Conservation (phyloP, 2,797 vertebrate species). For the Emydoidea blandingii region DNA sequence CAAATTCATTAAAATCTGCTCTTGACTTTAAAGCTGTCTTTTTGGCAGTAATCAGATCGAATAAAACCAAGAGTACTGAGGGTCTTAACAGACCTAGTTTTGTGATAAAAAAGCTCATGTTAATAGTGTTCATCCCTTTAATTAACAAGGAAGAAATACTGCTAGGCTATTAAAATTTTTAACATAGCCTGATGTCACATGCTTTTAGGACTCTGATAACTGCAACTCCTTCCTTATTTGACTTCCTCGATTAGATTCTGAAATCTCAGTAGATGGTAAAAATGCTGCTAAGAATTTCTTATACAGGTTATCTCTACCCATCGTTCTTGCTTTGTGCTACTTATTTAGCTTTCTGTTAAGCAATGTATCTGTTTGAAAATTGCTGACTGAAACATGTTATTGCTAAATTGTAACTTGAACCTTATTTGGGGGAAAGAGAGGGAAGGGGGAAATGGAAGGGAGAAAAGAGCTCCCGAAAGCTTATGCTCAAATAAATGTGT, state of each 20-base stretch:
- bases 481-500: no score
- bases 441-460: not conserved
- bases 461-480: not conserved
- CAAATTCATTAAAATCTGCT: constrained; percentile 47
- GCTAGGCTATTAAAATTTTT: constrained; percentile 7
- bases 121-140: constrained; percentile 14
- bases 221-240: constrained; percentile 21
- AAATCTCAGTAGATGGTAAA: constrained; percentile 8
- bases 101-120: not conserved
- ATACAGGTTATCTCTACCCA: constrained; percentile 4
- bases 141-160: constrained; percentile 40
- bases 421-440: rapidly evolving
- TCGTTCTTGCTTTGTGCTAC: not conserved
- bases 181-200: not conserved
- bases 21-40: constrained; percentile 5
- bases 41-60: constrained; percentile 6
- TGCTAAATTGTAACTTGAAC: not conserved
- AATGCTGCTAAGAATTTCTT: not conserved
- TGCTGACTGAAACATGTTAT: not conserved
- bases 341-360: not conserved
- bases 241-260: constrained; percentile 23
- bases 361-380: not conserved
- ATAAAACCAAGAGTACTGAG: not conserved
- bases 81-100: constrained; percentile 10
- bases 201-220: constrained; percentile 4